Percentiles rank a stretch among this genome's conserved stretches.
Evolutionary conservation across 1,140 invertebrate species (phyloP).

Genomic region (Drosophila ficusphila): DNA sequence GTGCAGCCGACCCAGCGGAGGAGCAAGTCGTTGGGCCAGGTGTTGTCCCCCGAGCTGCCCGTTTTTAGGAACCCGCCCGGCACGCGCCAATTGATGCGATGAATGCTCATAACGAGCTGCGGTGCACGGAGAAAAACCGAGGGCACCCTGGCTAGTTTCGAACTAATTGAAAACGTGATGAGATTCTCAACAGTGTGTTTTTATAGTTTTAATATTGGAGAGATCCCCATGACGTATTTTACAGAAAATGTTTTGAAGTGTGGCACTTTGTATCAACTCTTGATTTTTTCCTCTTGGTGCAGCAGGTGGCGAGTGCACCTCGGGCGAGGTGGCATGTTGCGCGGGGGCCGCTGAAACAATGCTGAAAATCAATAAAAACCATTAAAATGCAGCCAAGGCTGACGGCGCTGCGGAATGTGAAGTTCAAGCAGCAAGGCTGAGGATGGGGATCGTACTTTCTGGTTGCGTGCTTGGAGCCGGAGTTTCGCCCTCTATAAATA

Average conservation of each 20-base stretch:
- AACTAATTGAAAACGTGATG: too few relatives aligned
- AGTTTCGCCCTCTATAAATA: conserved; percentile 60
- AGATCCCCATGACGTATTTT: too few relatives aligned
- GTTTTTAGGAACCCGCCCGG: conserved; percentile 35
- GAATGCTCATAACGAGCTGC: conserved; percentile 68
- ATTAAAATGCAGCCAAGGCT: conserved; percentile 75
- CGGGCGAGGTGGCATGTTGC: conserved; percentile 4
- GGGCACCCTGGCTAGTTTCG: too few relatives aligned
- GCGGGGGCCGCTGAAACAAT: conserved; percentile 41
- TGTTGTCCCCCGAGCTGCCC: conserved; percentile 14
- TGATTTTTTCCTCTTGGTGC: conserved; percentile 11
- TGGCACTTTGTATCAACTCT: too few relatives aligned
- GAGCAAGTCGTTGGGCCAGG: conserved; percentile 16
- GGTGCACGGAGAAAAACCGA: neutral
- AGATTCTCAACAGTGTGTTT: too few relatives aligned
- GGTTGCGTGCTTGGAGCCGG: conserved; percentile 63
- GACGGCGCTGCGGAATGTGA: conserved; percentile 60
- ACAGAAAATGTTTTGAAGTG: too few relatives aligned
- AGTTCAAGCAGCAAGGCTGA: conserved; percentile 74
- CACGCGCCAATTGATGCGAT: conserved; percentile 66
- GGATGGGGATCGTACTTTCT: conserved; percentile 1
- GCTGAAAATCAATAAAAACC: conserved; percentile 76
- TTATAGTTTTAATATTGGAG: too few relatives aligned
- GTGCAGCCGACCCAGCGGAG: conserved; percentile 17
- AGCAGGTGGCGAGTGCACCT: conserved; percentile 15